Percentiles rank a stretch among this genome's conserved stretches.
These are phyloP conservation scores for Ophion ellenae DNA, from an alignment of 2,888 invertebrate genomes.

Conservation along the genomic window DNA sequence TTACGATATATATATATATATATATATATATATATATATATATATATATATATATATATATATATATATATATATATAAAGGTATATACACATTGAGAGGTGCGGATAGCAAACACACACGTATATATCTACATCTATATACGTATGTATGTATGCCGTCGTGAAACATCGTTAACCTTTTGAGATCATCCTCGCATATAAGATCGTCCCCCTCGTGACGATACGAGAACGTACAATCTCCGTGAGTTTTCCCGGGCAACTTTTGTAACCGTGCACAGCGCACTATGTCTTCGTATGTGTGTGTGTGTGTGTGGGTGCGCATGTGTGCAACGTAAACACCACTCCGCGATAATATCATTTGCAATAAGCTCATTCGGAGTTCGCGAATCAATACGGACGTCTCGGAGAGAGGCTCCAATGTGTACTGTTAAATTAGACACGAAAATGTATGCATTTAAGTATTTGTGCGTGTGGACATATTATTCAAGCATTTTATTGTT, in stretches of 20 bases:
- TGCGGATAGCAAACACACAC: neutral
- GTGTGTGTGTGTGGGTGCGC: too few species aligned
- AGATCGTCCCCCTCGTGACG: constrained; percentile 35
- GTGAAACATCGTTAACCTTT: constrained; percentile 77
- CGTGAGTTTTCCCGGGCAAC: constrained; percentile 21
- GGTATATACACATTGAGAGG: neutral
- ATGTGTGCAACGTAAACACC: constrained; percentile 8
- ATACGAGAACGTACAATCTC: constrained; percentile 26
- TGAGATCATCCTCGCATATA: constrained; percentile 71
- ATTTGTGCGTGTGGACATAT: too few species aligned
- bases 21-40: constrained; percentile 11
- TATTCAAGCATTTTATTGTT: too few species aligned
- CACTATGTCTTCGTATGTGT: too few species aligned
- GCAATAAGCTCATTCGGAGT: neutral
- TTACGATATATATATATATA: constrained; percentile 2
- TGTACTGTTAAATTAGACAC: too few species aligned
- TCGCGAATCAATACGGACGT: too few species aligned
- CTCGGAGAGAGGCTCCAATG: too few species aligned
- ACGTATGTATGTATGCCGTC: constrained; percentile 55
- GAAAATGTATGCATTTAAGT: too few species aligned
- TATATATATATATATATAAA: constrained; percentile 14
- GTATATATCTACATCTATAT: neutral
- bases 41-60: neutral
- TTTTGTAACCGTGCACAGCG: constrained; percentile 15
- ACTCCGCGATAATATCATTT: constrained; percentile 17